A percentile compares a stretch with the other conserved stretches of the same genome.
These are phyloP conservation scores for Chauna torquata DNA, from an alignment of 2,113 vertebrate genomes.

Conservation along the genomic window DNA sequence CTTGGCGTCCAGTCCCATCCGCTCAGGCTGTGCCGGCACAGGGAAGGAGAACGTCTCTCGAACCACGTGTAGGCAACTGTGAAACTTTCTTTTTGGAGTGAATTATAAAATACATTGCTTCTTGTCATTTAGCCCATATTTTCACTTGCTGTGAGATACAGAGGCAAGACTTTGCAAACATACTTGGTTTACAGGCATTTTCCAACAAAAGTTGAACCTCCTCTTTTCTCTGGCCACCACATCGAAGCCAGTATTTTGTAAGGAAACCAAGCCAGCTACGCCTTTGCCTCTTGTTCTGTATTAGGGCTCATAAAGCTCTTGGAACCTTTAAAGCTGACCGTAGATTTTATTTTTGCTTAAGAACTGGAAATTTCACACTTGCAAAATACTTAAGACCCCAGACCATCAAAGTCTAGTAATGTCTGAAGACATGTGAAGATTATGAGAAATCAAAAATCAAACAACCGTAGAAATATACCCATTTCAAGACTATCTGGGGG, in stretches of 20 bases:
- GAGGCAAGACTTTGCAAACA: too few species aligned
- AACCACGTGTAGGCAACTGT: accelerated
- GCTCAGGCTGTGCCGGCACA: background rate
- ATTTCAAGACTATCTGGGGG: too few species aligned
- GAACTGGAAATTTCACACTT: background rate
- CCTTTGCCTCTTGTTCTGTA: background rate
- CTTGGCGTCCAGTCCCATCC: too few species aligned
- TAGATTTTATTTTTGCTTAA: background rate
- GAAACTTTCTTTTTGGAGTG: background rate
- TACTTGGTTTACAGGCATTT: background rate
- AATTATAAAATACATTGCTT: too few species aligned
- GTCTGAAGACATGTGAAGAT: background rate
- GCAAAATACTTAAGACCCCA: background rate
- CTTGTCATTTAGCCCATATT: background rate
- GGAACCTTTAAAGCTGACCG: background rate
- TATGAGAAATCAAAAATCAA: background rate
- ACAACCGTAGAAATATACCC: background rate
- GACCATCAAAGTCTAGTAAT: too few species aligned
- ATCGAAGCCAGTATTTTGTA: background rate
- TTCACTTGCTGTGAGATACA: background rate
- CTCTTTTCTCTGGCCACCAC: background rate
- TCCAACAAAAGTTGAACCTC: accelerated
- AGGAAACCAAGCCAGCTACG: background rate
- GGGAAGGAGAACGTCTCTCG: background rate
- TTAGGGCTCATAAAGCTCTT: background rate